phyloP scores from a whole-genome alignment of 35 echinoderm and acorn worm genomes.

The Anneissia japonica region DNA sequence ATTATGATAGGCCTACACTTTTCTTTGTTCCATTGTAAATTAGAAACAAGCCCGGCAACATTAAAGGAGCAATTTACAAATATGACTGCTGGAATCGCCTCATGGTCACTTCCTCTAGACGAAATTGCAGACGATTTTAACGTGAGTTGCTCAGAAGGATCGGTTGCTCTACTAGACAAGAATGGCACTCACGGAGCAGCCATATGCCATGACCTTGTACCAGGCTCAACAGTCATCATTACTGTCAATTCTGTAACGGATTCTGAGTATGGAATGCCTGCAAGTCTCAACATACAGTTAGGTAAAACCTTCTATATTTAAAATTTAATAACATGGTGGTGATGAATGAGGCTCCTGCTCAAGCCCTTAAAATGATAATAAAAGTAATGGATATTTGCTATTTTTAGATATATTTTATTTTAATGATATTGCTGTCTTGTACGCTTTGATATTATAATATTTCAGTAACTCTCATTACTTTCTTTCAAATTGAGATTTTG shows the following conservation, averaged over 20 bases:
- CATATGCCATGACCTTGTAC: not conserved
- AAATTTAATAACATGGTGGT: too few relatives aligned
- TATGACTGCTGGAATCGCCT: not conserved
- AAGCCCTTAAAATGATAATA: too few relatives aligned
- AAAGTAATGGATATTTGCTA: too few relatives aligned
- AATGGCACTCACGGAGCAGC: not conserved
- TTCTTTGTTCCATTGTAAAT: not conserved
- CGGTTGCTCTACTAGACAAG: not conserved
- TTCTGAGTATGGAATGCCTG: not conserved
- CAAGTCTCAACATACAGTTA: not conserved
- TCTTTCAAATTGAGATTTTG: too few relatives aligned
- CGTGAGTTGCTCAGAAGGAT: not conserved
- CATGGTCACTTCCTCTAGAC: not conserved
- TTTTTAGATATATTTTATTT: too few relatives aligned
- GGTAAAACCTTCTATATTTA: too few relatives aligned
- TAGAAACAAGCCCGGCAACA: not conserved
- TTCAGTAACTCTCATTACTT: too few relatives aligned
- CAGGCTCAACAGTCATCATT: not conserved
- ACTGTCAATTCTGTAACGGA: not conserved
- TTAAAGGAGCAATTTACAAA: not conserved
- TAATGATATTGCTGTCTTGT: too few relatives aligned
- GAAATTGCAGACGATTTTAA: not conserved
- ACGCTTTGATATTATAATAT: too few relatives aligned
- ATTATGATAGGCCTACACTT: too few relatives aligned
- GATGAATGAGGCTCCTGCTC: too few relatives aligned